Evolutionary conservation across 1,140 invertebrate genomes (phyloP), one percentile per base, ranked within the genome.

Genomic region (Thaumatotibia leucotreta): DNA sequence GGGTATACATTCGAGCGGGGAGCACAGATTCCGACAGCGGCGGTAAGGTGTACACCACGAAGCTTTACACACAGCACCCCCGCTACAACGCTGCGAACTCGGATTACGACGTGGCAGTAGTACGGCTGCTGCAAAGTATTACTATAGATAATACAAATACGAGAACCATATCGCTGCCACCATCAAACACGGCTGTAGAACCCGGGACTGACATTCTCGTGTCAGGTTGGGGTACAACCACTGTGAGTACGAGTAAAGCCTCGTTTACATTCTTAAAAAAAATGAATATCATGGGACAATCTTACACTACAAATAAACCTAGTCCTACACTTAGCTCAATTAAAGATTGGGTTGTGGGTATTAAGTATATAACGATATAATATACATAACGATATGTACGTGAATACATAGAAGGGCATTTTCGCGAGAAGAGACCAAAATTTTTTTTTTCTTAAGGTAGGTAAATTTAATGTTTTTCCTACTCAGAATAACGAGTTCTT

Each of bases 181-280:
- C 66, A 39, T 62, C 54, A 23, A 63, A 65, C 20, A 66, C 65
- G 0, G 8, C 14, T 4, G 64, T 85, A 3, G 65, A 67, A 6
- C 35, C 68, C 5, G 80, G 82, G 3, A 78, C 76, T 20, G 62
- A 74, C 9, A 49, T 88, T 2, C 65, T 75, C 17, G 79, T 89
- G 0, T 77, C 84, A 45, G 89, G 89, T 14, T 90, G 85, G 83
- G 88, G 88, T 1, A 74, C 82, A 52, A 91, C 85, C 20, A 63
- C 73, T 17, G 88, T 91, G 75, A 85, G 83, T 80, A 58, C 2
- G 4, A 35, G 11, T 1, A 4, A 35, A 11, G 1, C 11, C n/a
- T 11, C 3, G 31, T n/a, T n/a, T n/a, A n/a, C n/a, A n/a, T n/a
- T n/a, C n/a, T n/a, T n/a, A n/a, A n/a, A n/a, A n/a, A n/a, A n/a